phyloP scores from a whole-genome alignment of 2,113 vertebrate species.

The Pardalotus punctatus region DNA sequence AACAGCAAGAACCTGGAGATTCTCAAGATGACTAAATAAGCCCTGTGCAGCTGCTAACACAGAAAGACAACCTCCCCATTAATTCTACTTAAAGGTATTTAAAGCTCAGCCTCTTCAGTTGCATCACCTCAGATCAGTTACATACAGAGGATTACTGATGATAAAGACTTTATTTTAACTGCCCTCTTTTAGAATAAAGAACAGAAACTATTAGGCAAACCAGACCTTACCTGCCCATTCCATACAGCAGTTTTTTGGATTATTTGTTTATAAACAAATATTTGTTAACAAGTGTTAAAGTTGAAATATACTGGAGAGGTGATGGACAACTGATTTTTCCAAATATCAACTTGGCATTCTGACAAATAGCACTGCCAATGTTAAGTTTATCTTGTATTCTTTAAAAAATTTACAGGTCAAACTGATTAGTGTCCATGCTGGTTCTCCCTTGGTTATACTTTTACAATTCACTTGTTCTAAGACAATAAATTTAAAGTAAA shows the following conservation, averaged over 20 bases:
- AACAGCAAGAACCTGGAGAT: background rate
- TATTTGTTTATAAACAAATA: background rate
- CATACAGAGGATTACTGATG: background rate
- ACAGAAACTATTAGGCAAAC: background rate
- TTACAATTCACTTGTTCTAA: background rate
- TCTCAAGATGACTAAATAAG: background rate
- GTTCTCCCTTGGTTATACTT: background rate
- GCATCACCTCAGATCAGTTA: background rate
- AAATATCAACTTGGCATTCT: background rate
- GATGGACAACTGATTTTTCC: background rate
- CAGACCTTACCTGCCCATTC: background rate
- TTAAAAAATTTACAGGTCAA: background rate
- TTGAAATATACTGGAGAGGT: background rate
- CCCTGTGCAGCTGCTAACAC: background rate
- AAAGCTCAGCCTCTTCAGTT: background rate
- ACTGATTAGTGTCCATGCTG: background rate
- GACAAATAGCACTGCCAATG: background rate
- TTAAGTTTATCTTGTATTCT: background rate
- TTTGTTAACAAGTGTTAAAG: background rate
- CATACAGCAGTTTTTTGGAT: background rate
- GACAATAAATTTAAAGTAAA: background rate
- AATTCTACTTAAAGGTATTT: conserved; percentile 73
- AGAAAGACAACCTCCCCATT: background rate
- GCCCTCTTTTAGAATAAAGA: background rate
- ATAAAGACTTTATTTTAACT: background rate